phyloP scores from a whole-genome alignment of 2,113 vertebrate genomes.

The Scolopax mira region DNA sequence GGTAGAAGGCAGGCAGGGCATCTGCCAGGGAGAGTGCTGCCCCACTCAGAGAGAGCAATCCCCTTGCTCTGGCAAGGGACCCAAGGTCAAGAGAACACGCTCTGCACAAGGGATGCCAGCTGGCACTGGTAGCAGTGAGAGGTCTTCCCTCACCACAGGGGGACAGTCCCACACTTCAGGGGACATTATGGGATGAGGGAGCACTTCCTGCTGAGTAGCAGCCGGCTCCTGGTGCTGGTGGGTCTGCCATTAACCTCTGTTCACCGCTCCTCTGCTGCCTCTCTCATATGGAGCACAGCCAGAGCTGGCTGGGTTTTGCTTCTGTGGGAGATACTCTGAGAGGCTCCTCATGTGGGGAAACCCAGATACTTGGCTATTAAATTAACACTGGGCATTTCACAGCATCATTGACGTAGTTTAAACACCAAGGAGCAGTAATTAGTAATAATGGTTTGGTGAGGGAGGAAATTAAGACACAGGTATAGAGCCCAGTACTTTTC shows the following conservation, averaged over 20 bases:
- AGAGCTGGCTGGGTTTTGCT: not conserved
- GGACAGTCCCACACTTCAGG: not conserved
- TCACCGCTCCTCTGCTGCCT: not conserved
- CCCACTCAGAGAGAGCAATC: not conserved
- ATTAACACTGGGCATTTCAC: not conserved
- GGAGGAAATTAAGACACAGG: conserved; percentile 52
- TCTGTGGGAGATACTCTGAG: not conserved
- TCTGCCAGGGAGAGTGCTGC: not conserved
- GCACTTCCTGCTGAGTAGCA: not conserved
- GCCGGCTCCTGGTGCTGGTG: not conserved
- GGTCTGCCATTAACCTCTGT: not conserved
- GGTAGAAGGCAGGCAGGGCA: not conserved
- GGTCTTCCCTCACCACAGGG: not conserved
- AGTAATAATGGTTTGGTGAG: conserved; percentile 31
- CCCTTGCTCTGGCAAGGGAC: not conserved
- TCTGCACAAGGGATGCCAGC: not conserved
- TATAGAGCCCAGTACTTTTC: conserved; percentile 39
- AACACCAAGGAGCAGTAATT: conserved; percentile 40
- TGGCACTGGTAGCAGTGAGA: accelerated
- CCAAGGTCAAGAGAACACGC: not conserved
- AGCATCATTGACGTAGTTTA: conserved; percentile 10
- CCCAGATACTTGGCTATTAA: conserved; percentile 32
- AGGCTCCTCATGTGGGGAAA: conserved; percentile 9
- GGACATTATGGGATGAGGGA: not conserved
- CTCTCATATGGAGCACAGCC: not conserved